These are phyloP conservation scores for Diadumene lineata DNA, from an alignment of 92 coral and sea anemone species.

Conservation along the genomic window DNA sequence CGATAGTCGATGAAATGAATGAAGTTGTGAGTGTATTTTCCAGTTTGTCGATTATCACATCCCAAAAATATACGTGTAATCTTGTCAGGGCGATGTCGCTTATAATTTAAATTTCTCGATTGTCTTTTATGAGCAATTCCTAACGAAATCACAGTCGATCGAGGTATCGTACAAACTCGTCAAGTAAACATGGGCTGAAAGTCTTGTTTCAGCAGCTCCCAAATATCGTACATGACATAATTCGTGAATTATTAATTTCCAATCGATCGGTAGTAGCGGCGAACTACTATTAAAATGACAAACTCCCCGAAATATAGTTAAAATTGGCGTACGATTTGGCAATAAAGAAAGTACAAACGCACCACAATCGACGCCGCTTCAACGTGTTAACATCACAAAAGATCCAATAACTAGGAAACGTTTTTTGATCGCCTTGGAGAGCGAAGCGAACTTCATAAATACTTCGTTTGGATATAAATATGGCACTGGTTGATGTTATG, in stretches of 20 bases:
- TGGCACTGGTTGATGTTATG: not conserved
- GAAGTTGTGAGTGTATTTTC: constrained; percentile 25
- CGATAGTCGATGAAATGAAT: constrained; percentile 17
- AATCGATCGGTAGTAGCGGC: constrained; percentile 46
- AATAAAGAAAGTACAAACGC: constrained; percentile 8
- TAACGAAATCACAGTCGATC: constrained; percentile 17
- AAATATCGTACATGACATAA: constrained; percentile 71
- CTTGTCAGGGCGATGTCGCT: constrained; percentile 1
- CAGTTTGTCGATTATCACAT: constrained; percentile 26
- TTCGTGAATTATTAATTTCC: constrained; percentile 78
- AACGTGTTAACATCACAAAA: constrained; percentile 7
- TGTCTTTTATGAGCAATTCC: constrained; percentile 10
- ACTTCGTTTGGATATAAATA: not conserved
- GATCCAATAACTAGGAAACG: constrained; percentile 21
- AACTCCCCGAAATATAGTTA: not conserved
- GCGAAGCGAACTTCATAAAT: constrained; percentile 21
- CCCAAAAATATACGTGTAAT: not conserved
- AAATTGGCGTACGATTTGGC: constrained; percentile 18
- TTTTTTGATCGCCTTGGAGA: constrained; percentile 32
- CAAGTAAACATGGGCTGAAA: constrained; percentile 17
- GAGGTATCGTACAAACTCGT: constrained; percentile 1
- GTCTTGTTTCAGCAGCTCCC: constrained; percentile 31
- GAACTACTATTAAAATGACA: not conserved
- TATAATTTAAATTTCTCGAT: not conserved
- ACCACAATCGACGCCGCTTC: constrained; percentile 15